Percentiles rank a stretch among this genome's conserved stretches.
Evolutionary conservation across 2,113 vertebrate species (phyloP).

Genomic region (Opisthocomus hoazin): DNA sequence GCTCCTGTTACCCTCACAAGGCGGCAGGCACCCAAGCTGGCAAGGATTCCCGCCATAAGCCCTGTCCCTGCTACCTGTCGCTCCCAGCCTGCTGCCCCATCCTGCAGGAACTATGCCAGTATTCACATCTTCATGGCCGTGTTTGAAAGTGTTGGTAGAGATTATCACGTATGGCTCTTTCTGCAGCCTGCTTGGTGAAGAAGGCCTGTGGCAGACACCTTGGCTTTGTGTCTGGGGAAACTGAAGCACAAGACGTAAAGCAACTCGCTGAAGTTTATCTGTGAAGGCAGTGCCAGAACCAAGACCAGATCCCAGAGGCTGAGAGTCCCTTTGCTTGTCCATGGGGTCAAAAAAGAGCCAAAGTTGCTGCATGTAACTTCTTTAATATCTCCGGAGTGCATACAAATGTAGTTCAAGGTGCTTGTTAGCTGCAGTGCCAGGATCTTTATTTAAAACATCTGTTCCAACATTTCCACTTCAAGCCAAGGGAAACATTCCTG

Average conservation of each 20-base stretch:
- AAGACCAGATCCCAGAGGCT: not conserved
- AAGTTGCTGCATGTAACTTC: not conserved
- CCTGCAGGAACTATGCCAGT: not conserved
- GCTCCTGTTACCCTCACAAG: not conserved
- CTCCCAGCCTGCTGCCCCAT: accelerated
- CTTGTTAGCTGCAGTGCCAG: not conserved
- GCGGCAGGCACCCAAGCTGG: not conserved
- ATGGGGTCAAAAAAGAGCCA: not conserved
- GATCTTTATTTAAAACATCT: not conserved
- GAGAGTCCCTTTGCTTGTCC: not conserved
- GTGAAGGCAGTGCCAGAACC: not conserved
- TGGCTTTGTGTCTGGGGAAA: not conserved
- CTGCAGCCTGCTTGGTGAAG: not conserved
- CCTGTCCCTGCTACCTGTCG: not conserved
- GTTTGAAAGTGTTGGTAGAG: not conserved
- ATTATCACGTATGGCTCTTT: not conserved
- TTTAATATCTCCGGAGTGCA: not conserved
- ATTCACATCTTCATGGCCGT: not conserved
- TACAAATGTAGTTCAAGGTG: accelerated
- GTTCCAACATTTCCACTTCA: not conserved
- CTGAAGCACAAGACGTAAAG: not conserved
- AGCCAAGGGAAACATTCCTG: not conserved
- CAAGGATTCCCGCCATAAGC: not conserved
- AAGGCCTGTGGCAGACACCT: not conserved
- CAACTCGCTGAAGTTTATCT: not conserved